A percentile compares a stretch with the other conserved stretches of the same genome.
phyloP scores from a whole-genome alignment of 1,140 invertebrate genomes.

The Euwallacea similis region DNA sequence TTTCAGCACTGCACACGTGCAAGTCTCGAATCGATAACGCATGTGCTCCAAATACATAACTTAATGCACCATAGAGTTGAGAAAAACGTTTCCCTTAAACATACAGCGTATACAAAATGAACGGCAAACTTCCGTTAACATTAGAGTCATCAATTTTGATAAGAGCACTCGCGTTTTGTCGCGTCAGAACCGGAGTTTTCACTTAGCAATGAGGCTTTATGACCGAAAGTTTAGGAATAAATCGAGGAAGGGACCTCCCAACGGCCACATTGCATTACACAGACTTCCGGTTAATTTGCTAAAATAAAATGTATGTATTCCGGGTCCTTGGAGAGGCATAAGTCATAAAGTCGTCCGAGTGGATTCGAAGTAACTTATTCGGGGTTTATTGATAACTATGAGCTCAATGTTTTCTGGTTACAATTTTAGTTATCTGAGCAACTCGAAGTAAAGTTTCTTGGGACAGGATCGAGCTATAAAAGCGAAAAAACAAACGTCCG shows the following conservation, averaged over 20 bases:
- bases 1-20: background rate
- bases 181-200: constrained; percentile 12
- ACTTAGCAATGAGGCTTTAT: constrained; percentile 11
- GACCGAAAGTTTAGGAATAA: constrained; percentile 15
- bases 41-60: constrained; percentile 20
- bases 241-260: constrained; percentile 7
- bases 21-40: background rate
- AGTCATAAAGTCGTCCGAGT: constrained; percentile 4
- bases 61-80: background rate
- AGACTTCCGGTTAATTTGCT: constrained; percentile 9
- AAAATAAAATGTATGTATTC: constrained; percentile 16
- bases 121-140: no score
- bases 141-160: constrained; percentile 14
- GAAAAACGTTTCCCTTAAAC: background rate
- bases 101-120: background rate
- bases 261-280: constrained; percentile 12
- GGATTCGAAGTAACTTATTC: no score
- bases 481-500: no score
- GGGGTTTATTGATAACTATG: no score
- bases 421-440: no score
- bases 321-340: constrained; percentile 6
- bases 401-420: no score
- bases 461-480: no score
- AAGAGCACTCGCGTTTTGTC: constrained; percentile 6
- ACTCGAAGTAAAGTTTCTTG: no score